These are phyloP conservation scores for Formica selysi DNA, from an alignment of 1,140 invertebrate species.

Conservation along the genomic window DNA sequence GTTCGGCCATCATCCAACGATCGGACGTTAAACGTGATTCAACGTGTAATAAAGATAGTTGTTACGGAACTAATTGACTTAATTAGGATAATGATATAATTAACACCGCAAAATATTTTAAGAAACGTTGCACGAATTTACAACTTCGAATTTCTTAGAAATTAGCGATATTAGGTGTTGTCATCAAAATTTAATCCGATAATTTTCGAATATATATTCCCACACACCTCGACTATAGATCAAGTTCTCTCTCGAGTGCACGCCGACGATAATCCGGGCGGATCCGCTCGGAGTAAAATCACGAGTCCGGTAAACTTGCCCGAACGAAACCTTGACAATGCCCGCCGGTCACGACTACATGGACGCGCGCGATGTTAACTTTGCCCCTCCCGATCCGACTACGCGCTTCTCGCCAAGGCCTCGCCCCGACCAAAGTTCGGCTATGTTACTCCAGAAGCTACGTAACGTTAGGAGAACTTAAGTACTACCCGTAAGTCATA, in stretches of 20 bases:
- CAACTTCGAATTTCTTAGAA: not conserved
- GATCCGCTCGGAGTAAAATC: slow-evolving; percentile 38
- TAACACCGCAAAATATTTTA: slow-evolving; percentile 6
- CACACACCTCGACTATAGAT: not conserved
- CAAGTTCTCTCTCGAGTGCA: slow-evolving; percentile 41
- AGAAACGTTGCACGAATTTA: not conserved
- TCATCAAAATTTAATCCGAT: not conserved
- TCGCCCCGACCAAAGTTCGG: slow-evolving; percentile 45
- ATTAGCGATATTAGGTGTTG: not conserved
- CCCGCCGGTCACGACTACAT: slow-evolving; percentile 67
- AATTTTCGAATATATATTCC: slow-evolving; percentile 1
- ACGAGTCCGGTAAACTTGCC: slow-evolving; percentile 55
- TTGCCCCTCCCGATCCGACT: slow-evolving; percentile 59
- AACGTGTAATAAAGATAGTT: not conserved
- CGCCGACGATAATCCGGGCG: slow-evolving; percentile 38
- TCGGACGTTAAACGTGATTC: slow-evolving; percentile 27
- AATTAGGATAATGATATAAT: not conserved
- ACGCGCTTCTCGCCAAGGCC: slow-evolving; percentile 31
- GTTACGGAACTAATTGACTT: not conserved
- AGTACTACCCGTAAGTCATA: slow-evolving; percentile 82
- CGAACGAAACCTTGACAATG: slow-evolving; percentile 78
- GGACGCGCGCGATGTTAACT: slow-evolving; percentile 57
- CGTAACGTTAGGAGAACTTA: slow-evolving; percentile 84
- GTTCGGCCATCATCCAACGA: slow-evolving; percentile 17
- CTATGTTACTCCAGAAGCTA: slow-evolving; percentile 57